Evolutionary conservation across 2,797 vertebrate genomes (phyloP), one percentile per base, ranked within the genome.

Genomic region (Serranus cabrilla): DNA sequence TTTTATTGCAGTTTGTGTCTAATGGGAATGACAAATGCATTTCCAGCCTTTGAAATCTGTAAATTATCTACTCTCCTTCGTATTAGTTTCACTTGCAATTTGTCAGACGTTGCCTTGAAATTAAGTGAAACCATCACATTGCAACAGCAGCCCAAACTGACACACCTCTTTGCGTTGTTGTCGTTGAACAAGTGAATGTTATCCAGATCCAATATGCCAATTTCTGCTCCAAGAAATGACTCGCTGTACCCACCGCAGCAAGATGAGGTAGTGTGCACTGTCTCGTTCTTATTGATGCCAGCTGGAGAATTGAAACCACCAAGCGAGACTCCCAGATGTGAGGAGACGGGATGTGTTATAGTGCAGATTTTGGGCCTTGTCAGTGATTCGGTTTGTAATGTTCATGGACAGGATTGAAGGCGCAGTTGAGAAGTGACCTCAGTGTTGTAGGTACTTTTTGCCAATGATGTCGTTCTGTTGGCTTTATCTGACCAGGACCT

Each of bases 251-350:
- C 71, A 65, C 66, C n/a, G 2, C 78, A 84, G 76, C 51, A 16
- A 52, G 70, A 72, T 74, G 62, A 87, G 59, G 63, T 60, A 58
- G 69, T 71, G 43, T 14, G 20, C 42, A 21, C 39, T 6, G 57
- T 65, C 67, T 72, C 63, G 57, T 63, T 40, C n/a, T 55, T 49
- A 20, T 71, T 80, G 57, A 66, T 73, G 71, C 82, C 89, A 87
- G 74, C 74, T 80, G 82, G 8, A 39, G 61, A 1, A 13, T 0
- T 64, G 55, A 63, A 81, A 78, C 47, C 74, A 65, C 27, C 42
- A 9, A 70, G 34, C 6, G 11, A 61, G 50, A 57, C 47, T 27
- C 31, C 23, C 73, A 79, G 64, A 81, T 71, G 74, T 58, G 63
- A 69, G 46, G 17, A 31, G 42, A 68, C 46, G 42, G 2, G 40